phyloP scores from a whole-genome alignment of 2,113 vertebrate species.

The Cyanoderma ruficeps region DNA sequence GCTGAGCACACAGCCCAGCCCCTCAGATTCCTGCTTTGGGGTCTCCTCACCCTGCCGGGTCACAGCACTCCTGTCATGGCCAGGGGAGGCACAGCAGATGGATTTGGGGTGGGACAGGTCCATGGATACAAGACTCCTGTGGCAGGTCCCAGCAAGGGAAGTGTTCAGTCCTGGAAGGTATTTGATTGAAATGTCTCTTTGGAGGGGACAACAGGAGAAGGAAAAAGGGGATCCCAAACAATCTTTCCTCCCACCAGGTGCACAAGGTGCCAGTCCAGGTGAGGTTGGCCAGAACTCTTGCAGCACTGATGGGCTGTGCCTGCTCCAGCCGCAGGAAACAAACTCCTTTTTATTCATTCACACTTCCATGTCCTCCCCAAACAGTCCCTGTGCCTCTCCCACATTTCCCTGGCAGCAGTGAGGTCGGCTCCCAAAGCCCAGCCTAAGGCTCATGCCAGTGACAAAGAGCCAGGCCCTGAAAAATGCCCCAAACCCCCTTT shows the following conservation, averaged over 20 bases:
- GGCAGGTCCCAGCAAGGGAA: not conserved
- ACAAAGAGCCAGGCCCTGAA: not conserved
- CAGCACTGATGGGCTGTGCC: not conserved
- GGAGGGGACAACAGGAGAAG: not conserved
- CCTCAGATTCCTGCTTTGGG: not conserved
- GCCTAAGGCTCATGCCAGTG: not conserved
- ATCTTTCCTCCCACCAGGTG: accelerated
- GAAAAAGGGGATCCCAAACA: not conserved
- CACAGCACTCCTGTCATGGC: accelerated
- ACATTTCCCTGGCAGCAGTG: not conserved
- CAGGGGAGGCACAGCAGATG: accelerated
- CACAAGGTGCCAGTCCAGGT: accelerated
- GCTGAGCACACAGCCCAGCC: not conserved
- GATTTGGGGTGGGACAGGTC: accelerated
- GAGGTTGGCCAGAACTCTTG: accelerated
- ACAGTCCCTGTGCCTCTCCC: not conserved
- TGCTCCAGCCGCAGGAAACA: not conserved
- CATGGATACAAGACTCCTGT: accelerated
- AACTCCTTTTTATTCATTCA: not conserved
- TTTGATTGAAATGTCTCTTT: not conserved
- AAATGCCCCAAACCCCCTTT: not conserved
- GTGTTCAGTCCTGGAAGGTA: accelerated
- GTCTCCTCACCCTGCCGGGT: accelerated
- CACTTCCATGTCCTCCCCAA: not conserved
- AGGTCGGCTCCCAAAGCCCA: not conserved